A percentile compares a stretch with the other conserved stretches of the same genome.
Evolutionary conservation across 2,888 invertebrate species (phyloP).

Genomic region (Drosophila anomalata): DNA sequence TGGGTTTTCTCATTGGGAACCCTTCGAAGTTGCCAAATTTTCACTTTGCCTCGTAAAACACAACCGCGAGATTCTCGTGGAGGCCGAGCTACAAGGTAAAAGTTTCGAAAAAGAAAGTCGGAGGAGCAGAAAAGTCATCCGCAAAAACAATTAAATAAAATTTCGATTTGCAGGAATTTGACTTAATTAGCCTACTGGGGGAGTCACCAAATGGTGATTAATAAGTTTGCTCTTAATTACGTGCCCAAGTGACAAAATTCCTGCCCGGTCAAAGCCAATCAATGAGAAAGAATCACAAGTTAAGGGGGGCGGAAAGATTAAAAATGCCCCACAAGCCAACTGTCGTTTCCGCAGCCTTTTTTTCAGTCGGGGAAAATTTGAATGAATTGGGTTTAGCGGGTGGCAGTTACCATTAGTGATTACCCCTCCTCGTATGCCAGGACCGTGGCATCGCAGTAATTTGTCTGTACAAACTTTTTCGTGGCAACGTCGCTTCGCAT

Average conservation of each 20-base stretch:
- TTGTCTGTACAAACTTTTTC: slow-evolving; percentile 73
- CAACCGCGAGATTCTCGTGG: slow-evolving; percentile 16
- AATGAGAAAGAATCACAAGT: slow-evolving; percentile 64
- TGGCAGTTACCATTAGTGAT: slow-evolving; percentile 58
- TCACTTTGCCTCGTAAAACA: slow-evolving; percentile 51
- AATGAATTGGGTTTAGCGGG: slow-evolving; percentile 71
- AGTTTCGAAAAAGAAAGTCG: background rate
- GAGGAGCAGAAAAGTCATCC: slow-evolving; percentile 5
- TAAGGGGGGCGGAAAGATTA: slow-evolving; percentile 67
- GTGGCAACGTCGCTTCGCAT: slow-evolving; percentile 23
- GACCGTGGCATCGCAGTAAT: slow-evolving; percentile 57
- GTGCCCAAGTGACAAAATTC: slow-evolving; percentile 57
- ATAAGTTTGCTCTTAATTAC: slow-evolving; percentile 72
- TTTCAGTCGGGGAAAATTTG: slow-evolving; percentile 27
- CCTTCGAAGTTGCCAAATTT: slow-evolving; percentile 56
- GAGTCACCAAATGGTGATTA: slow-evolving; percentile 53
- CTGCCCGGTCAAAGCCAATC: slow-evolving; percentile 61
- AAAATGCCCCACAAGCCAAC: slow-evolving; percentile 56
- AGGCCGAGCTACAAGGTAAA: background rate
- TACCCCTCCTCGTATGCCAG: background rate
- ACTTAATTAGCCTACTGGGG: slow-evolving; percentile 61
- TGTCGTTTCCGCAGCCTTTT: slow-evolving; percentile 5
- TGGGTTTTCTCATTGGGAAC: slow-evolving; percentile 5
- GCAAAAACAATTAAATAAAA: slow-evolving; percentile 44
- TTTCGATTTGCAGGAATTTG: slow-evolving; percentile 63